Evolutionary conservation across 1,140 invertebrate genomes (phyloP).

Genomic region (Bombus difficillimus): DNA sequence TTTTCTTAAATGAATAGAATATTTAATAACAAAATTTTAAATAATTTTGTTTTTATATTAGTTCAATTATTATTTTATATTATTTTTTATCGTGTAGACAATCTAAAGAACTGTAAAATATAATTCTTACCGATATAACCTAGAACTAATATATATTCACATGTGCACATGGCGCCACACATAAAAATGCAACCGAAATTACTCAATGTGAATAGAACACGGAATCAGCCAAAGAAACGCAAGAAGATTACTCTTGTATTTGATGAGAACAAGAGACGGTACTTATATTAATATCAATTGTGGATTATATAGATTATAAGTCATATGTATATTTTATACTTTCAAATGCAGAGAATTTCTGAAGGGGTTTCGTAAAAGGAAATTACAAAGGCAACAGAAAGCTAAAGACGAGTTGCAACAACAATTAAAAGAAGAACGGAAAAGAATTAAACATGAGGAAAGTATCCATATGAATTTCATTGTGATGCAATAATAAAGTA

Average conservation of each 20-base stretch:
- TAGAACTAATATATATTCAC: not conserved
- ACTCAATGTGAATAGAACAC: conserved; percentile 67
- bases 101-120: not conserved
- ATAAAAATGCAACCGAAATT: conserved; percentile 55
- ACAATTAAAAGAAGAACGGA: conserved; percentile 89
- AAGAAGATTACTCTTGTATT: conserved; percentile 85
- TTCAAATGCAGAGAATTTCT: conserved; percentile 86
- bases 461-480: conserved; percentile 26
- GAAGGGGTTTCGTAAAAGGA: conserved; percentile 90
- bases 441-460: conserved; percentile 88
- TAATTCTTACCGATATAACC: not conserved
- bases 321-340: conserved; percentile 14
- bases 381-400: conserved; percentile 87
- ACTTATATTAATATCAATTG: conserved; percentile 49
- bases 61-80: not conserved
- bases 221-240: conserved; percentile 64
- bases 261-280: conserved; percentile 85
- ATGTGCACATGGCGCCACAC: not conserved
- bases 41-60: not conserved
- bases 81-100: not conserved
- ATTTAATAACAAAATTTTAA: not conserved
- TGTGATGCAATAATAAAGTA: not conserved
- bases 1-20: not conserved
- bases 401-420: conserved; percentile 87
- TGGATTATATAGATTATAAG: not conserved